Evolutionary conservation across 2,113 vertebrate species (phyloP).

Genomic region (Aptenodytes patagonicus): DNA sequence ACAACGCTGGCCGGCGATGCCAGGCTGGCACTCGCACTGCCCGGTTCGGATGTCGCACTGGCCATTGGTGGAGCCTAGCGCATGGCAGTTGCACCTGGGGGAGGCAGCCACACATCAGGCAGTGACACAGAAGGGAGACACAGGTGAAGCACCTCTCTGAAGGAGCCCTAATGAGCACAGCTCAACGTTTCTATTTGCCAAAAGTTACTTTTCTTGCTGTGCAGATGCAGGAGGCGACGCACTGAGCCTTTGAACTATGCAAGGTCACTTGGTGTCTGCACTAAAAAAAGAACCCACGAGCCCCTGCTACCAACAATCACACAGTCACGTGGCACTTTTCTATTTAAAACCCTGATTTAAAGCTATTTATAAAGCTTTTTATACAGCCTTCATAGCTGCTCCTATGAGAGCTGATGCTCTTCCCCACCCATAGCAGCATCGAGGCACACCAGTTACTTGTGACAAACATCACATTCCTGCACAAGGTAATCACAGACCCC

Average conservation of each 20-base stretch:
- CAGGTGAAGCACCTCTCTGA: neutral
- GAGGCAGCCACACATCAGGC: neutral
- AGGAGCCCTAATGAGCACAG: neutral
- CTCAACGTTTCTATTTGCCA: neutral
- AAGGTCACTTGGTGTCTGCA: neutral
- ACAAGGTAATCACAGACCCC: neutral
- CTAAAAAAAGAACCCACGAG: slow-evolving; percentile 17
- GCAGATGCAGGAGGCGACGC: neutral
- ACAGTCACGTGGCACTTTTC: neutral
- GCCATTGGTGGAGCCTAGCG: slow-evolving; percentile 89
- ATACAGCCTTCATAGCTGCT: neutral
- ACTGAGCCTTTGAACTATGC: neutral
- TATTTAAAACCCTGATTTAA: slow-evolving; percentile 49
- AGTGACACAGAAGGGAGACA: neutral
- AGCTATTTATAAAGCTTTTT: slow-evolving; percentile 19
- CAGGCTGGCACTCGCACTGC: slow-evolving; percentile 96
- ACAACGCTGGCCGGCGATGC: slow-evolving; percentile 83
- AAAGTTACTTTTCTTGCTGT: neutral
- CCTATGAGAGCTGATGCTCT: neutral
- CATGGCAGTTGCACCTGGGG: slow-evolving; percentile 87
- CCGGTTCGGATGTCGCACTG: slow-evolving; percentile 89
- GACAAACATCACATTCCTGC: neutral
- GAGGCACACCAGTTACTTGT: neutral
- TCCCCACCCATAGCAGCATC: neutral
- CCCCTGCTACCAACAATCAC: neutral